These are phyloP conservation scores for Poecilus cupreus DNA, from an alignment of 2,888 invertebrate genomes.

Conservation along the genomic window DNA sequence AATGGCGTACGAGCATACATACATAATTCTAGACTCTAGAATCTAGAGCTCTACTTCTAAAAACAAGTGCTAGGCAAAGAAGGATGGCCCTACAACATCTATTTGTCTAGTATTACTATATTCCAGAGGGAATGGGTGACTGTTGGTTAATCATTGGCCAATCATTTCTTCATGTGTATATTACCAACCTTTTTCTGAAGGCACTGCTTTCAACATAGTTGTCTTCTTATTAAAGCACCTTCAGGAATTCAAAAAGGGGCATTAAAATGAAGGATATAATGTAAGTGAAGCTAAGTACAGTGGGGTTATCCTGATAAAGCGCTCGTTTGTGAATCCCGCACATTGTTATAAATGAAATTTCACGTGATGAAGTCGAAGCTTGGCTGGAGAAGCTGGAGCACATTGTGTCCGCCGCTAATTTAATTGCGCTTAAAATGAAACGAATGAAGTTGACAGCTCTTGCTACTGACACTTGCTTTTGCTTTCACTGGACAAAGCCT, in stretches of 20 bases:
- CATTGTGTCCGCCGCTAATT: conserved; percentile 28
- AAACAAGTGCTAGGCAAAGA: too few species aligned
- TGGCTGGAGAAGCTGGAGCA: not conserved
- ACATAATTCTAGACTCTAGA: too few species aligned
- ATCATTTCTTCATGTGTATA: too few species aligned
- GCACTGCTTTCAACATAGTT: not conserved
- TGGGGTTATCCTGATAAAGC: not conserved
- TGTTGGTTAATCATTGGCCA: too few species aligned
- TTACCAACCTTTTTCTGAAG: too few species aligned
- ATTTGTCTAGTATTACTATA: too few species aligned
- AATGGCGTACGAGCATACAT: too few species aligned
- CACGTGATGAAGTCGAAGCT: not conserved
- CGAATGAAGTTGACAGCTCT: conserved; percentile 50
- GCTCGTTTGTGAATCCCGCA: not conserved
- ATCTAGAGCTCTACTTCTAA: too few species aligned
- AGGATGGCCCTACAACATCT: too few species aligned
- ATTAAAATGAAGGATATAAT: not conserved
- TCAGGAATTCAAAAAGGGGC: too few species aligned
- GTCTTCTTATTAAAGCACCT: too few species aligned
- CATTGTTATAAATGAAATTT: conserved; percentile 25
- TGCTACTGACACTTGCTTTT: conserved; percentile 38
- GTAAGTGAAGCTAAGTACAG: not conserved
- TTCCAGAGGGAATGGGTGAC: too few species aligned
- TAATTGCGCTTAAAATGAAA: conserved; percentile 28
- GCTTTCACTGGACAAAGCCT: not conserved